Percentiles rank a stretch among this genome's conserved stretches.
Conservation (phyloP, 64 coral and sea anemone species). For the Montipora sp. region DNA sequence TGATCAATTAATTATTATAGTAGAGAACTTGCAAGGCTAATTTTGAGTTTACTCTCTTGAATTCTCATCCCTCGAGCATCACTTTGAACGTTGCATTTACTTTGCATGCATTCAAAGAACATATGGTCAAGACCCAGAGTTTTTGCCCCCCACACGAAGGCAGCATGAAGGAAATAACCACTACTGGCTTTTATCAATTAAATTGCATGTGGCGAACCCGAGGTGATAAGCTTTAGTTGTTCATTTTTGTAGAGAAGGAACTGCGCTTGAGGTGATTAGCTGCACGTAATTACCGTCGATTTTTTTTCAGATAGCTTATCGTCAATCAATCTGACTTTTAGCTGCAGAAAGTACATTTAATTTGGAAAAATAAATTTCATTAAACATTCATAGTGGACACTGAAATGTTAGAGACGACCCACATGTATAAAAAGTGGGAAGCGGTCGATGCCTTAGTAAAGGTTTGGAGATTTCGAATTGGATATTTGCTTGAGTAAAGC, state of each 20-base stretch:
- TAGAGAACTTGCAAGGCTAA: not conserved
- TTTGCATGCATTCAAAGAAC: conserved; percentile 1
- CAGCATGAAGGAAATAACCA: not conserved
- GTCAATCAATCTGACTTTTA: not conserved
- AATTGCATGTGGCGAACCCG: not conserved
- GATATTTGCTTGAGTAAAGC: not conserved
- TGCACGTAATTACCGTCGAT: not conserved
- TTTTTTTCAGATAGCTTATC: not conserved
- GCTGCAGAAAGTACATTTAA: conserved; percentile 19
- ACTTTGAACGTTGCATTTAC: not conserved
- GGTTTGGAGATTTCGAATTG: not conserved
- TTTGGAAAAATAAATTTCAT: conserved; percentile 48
- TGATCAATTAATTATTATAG: not conserved
- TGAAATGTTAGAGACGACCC: not conserved
- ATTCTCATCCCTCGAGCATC: not conserved
- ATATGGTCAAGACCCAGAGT: not conserved
- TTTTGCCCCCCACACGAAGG: conserved; percentile 39
- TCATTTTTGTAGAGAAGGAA: not conserved
- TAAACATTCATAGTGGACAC: conserved; percentile 8
- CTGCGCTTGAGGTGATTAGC: not conserved
- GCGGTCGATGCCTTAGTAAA: not conserved
- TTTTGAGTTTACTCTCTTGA: not conserved
- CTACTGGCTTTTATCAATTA: not conserved
- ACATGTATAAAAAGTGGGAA: not conserved
- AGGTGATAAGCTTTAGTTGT: not conserved